These are phyloP conservation scores for Morelia viridis DNA, from an alignment of 2,797 vertebrate species.

Conservation along the genomic window DNA sequence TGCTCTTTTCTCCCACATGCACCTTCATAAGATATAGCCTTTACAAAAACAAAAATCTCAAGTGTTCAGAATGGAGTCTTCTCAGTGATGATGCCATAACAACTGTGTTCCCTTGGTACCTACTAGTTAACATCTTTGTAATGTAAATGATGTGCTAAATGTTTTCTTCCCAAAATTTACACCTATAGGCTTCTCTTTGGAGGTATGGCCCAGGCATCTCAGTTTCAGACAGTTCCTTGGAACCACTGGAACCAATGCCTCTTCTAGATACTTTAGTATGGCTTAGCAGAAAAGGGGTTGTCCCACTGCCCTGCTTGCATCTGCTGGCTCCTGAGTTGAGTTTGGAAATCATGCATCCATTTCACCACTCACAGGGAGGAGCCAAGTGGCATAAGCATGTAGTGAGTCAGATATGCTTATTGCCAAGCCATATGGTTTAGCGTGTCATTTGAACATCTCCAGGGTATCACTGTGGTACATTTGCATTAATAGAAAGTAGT, in stretches of 20 bases:
- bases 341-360: neutral
- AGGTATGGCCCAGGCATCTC: neutral
- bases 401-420: neutral
- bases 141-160: neutral
- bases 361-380: neutral
- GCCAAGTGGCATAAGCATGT: neutral
- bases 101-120: neutral
- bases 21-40: neutral
- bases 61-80: neutral
- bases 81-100: neutral
- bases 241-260: neutral
- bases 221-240: neutral
- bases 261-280: neutral
- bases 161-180: neutral
- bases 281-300: neutral
- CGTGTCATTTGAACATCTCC: neutral
- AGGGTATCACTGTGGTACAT: neutral
- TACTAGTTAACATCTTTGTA: neutral
- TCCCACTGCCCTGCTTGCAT: neutral
- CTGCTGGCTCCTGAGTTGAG: neutral
- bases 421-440: neutral
- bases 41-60: neutral
- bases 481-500: neutral
- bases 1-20: neutral
- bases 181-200: neutral